Evolutionary conservation across 2,797 vertebrate species (phyloP).

Genomic region (Loris lydekkerianus): DNA sequence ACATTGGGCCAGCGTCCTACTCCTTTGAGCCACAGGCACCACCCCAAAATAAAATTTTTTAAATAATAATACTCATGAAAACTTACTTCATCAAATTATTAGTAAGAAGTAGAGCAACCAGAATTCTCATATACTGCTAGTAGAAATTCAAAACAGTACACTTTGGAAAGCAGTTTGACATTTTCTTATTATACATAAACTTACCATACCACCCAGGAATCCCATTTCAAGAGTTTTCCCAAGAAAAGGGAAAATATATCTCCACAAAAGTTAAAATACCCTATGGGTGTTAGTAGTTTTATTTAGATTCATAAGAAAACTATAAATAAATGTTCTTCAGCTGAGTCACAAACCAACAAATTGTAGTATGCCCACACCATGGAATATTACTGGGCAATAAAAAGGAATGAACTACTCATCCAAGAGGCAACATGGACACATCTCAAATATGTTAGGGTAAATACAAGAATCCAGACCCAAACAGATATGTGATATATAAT

Average conservation of each 20-base stretch:
- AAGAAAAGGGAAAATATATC: slow-evolving; percentile 10
- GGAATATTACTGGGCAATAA: neutral
- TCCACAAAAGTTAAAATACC: neutral
- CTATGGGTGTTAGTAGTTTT: slow-evolving; percentile 23
- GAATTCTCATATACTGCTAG: neutral
- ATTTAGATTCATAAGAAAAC: slow-evolving; percentile 47
- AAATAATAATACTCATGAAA: slow-evolving; percentile 8
- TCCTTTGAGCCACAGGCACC: too few relatives aligned
- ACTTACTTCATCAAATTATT: slow-evolving; percentile 9
- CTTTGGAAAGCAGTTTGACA: slow-evolving; percentile 9
- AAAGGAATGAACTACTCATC: neutral
- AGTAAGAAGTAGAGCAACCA: neutral
- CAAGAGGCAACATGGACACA: neutral
- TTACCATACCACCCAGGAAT: slow-evolving; percentile 45
- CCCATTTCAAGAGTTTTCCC: neutral
- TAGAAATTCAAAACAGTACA: neutral
- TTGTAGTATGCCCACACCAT: neutral
- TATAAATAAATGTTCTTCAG: slow-evolving; percentile 26
- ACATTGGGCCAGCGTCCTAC: too few relatives aligned
- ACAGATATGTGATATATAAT: neutral
- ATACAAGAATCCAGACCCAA: neutral
- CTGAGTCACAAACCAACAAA: neutral
- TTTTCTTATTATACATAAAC: slow-evolving; percentile 24
- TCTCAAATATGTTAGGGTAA: neutral
- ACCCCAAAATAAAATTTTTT: neutral